A percentile compares a stretch with the other conserved stretches of the same genome.
Evolutionary conservation across 2,888 invertebrate species (phyloP).

Genomic region (Pyrrhosoma nymphula): DNA sequence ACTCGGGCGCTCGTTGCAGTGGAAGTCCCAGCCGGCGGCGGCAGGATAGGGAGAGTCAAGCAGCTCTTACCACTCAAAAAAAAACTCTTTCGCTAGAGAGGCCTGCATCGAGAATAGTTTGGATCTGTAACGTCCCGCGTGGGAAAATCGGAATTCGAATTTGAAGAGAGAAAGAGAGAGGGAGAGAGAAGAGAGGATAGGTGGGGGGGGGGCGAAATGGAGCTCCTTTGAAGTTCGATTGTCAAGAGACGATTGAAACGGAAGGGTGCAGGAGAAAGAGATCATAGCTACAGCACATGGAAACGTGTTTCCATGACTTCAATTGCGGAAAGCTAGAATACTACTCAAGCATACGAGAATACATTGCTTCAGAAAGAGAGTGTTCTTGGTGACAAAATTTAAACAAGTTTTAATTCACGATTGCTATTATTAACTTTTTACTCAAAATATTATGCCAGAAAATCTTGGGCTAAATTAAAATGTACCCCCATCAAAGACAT

Average conservation of each 20-base stretch:
- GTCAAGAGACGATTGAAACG: not conserved
- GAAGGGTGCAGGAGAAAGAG: not conserved
- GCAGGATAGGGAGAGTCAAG: not conserved
- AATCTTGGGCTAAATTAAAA: too few relatives aligned
- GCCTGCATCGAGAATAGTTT: not conserved
- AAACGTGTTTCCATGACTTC: too few relatives aligned
- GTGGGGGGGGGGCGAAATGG: not conserved
- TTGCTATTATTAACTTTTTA: too few relatives aligned
- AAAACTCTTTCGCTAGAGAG: not conserved
- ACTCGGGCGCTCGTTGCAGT: not conserved
- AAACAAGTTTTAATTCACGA: too few relatives aligned
- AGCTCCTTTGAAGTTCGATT: not conserved
- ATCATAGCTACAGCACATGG: not conserved
- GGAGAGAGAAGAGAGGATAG: too few relatives aligned
- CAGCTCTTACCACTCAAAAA: not conserved
- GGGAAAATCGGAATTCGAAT: not conserved
- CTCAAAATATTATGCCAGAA: too few relatives aligned
- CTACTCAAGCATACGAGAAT: too few relatives aligned
- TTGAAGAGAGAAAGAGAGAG: not conserved
- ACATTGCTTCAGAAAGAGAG: too few relatives aligned
- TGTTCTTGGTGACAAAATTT: too few relatives aligned
- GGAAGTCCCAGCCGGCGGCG: not conserved
- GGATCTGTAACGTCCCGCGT: constrained; percentile 5
- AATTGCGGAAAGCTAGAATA: too few relatives aligned
- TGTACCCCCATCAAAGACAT: too few relatives aligned